A percentile compares a stretch with the other conserved stretches of the same genome.
phyloP scores from a whole-genome alignment of 2,888 invertebrate genomes.

The Pachycephus smyrnensis region DNA sequence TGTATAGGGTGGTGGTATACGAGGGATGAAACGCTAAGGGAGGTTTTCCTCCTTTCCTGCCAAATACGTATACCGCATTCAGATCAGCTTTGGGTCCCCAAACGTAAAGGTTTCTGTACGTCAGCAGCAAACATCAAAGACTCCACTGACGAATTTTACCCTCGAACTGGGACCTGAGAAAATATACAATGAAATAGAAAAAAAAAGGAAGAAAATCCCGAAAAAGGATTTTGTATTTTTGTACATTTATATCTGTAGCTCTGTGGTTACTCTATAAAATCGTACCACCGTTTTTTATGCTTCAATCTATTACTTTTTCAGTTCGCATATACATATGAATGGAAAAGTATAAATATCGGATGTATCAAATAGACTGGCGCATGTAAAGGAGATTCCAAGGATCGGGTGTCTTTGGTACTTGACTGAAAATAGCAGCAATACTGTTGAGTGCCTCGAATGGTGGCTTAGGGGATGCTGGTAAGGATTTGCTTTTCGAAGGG shows the following conservation, averaged over 20 bases:
- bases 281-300: too few species aligned
- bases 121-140: conserved; percentile 58
- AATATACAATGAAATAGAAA: not conserved
- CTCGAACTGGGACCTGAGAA: too few species aligned
- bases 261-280: too few species aligned
- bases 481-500: conserved; percentile 58
- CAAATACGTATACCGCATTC: conserved; percentile 58
- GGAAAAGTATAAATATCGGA: conserved; percentile 28
- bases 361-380: conserved; percentile 37
- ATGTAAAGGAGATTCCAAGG: conserved; percentile 52
- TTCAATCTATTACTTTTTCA: too few species aligned
- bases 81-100: conserved; percentile 45
- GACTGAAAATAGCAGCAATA: conserved; percentile 52
- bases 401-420: not conserved
- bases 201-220: not conserved
- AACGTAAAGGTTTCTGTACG: conserved; percentile 45
- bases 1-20: conserved; percentile 16
- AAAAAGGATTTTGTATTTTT: not conserved
- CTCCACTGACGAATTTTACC: too few species aligned
- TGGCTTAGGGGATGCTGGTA: conserved; percentile 44
- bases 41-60: not conserved
- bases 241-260: too few species aligned
- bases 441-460: conserved; percentile 58
- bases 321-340: too few species aligned
- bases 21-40: conserved; percentile 1